Evolutionary conservation across 2,113 vertebrate species (phyloP).

Genomic region (Dendrocopos noguchii): DNA sequence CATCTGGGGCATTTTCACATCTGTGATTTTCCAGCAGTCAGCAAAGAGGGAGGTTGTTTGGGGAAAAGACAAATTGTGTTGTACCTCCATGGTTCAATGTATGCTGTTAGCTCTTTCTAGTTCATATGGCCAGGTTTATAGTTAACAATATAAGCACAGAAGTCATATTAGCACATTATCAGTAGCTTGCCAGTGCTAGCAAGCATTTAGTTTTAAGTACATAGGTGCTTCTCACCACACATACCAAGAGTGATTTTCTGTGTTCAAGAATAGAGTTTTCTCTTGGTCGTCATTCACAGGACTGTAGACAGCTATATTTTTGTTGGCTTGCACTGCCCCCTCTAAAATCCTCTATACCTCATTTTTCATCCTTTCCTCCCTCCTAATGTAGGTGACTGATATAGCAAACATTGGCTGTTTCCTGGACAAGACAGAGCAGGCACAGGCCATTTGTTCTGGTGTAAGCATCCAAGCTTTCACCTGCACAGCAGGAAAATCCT

Average conservation of each 20-base stretch:
- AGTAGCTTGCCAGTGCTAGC: not conserved
- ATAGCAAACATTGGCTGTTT: not conserved
- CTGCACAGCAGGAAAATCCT: not conserved
- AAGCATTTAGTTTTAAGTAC: conserved; percentile 32
- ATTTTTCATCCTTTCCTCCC: not conserved
- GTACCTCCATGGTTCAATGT: not conserved
- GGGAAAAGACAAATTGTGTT: conserved; percentile 22
- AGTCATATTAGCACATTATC: conserved; percentile 21
- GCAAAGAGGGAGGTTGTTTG: conserved; percentile 43
- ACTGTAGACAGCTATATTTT: not conserved
- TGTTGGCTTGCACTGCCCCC: not conserved
- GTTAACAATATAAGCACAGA: conserved; percentile 3
- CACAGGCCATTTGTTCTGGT: not conserved
- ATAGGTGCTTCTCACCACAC: not conserved
- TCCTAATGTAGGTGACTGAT: not conserved
- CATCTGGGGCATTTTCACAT: not conserved
- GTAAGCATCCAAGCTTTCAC: not conserved
- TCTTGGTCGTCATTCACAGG: not conserved
- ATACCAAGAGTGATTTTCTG: not conserved
- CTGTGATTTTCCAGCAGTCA: not conserved
- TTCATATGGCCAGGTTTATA: conserved; percentile 5
- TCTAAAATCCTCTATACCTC: not conserved
- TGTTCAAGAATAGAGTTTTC: not conserved
- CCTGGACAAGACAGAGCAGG: not conserved
- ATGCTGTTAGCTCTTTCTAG: conserved; percentile 32